Conservation (phyloP, 2,888 invertebrate species). For the Tipula helvola region DNA sequence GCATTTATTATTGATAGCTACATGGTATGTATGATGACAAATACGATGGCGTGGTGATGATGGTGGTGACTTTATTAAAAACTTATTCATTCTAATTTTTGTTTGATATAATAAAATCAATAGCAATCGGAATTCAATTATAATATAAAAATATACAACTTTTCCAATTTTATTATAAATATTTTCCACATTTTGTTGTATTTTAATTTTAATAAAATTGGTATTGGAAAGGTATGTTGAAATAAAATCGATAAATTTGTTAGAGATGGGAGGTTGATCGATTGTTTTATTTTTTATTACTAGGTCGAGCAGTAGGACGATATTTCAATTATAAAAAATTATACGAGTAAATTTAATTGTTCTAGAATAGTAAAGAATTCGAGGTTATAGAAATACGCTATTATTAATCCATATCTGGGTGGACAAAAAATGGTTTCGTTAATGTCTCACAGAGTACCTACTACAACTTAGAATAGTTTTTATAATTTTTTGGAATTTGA, state of each 20-base stretch:
- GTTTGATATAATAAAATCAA: neutral
- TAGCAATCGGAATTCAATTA: neutral
- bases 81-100: neutral
- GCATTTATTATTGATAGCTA: no score
- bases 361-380: no score
- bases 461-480: no score
- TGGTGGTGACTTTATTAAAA: neutral
- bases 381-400: no score
- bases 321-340: neutral
- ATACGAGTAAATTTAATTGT: no score
- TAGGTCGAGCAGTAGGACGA: neutral
- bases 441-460: no score
- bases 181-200: neutral
- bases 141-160: neutral
- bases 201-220: neutral
- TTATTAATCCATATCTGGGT: no score
- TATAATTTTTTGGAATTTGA: no score
- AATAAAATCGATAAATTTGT: neutral
- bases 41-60: no score
- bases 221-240: neutral
- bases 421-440: no score
- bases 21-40: no score
- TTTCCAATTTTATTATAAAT: neutral
- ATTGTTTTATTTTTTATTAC: neutral
- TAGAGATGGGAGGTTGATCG: neutral